Conservation (phyloP, 2,888 invertebrate genomes). For the Hanleya hanleyi region DNA sequence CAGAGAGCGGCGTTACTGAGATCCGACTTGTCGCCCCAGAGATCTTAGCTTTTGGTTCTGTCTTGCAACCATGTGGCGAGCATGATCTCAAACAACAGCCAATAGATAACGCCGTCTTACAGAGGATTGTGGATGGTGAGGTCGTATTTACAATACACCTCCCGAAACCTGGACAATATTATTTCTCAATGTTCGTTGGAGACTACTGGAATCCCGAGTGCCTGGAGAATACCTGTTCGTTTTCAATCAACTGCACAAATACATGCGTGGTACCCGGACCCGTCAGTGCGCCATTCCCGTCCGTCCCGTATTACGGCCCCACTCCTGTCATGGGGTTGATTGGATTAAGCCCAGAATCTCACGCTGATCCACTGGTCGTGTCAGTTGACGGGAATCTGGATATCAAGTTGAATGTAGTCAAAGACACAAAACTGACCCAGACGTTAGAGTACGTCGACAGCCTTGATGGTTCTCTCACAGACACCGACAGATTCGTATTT, state of each 20-base stretch:
- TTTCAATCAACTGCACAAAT: constrained; percentile 64
- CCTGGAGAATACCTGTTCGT: constrained; percentile 70
- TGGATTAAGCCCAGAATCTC: constrained; percentile 57
- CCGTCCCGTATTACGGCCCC: constrained; percentile 63
- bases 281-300: constrained; percentile 60
- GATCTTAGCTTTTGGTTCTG: constrained; percentile 64
- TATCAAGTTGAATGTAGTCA: constrained; percentile 56
- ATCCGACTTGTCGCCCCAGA: constrained; percentile 62
- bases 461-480: constrained; percentile 43
- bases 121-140: constrained; percentile 57
- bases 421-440: constrained; percentile 52
- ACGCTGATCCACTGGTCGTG: constrained; percentile 60
- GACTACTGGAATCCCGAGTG: constrained; percentile 66
- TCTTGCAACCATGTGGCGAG: constrained; percentile 60
- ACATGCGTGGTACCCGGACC: constrained; percentile 40
- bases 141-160: constrained; percentile 72
- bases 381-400: constrained; percentile 57
- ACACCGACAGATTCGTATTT: constrained; percentile 53
- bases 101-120: constrained; percentile 60
- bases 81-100: constrained; percentile 41
- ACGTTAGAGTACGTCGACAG: constrained; percentile 60
- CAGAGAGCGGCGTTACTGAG: constrained; percentile 60
- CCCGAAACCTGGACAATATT: constrained; percentile 72
- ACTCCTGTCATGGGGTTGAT: constrained; percentile 54
- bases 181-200: constrained; percentile 72